A percentile compares a stretch with the other conserved stretches of the same genome.
phyloP scores from a whole-genome alignment of 2,113 vertebrate genomes.

The Abramis brama region DNA sequence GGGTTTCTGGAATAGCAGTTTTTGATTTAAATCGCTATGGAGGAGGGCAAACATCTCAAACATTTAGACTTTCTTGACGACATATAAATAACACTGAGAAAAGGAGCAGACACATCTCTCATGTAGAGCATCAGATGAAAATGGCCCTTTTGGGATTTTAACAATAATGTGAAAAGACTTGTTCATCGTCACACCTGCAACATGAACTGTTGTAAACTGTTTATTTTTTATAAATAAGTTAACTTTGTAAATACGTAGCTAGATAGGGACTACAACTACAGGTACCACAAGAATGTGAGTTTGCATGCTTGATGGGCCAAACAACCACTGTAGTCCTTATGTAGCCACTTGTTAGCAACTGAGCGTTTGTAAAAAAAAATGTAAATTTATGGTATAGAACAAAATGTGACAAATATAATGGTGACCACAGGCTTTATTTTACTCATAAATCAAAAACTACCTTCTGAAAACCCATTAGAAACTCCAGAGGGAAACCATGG shows the following conservation, averaged over 20 bases:
- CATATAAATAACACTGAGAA: background rate
- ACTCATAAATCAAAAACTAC: background rate
- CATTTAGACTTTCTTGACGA: background rate
- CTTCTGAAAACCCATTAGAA: background rate
- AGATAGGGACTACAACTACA: background rate
- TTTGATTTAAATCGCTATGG: background rate
- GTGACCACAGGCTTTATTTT: background rate
- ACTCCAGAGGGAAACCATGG: background rate
- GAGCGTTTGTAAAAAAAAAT: background rate
- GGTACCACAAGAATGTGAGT: background rate
- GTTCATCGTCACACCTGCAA: background rate
- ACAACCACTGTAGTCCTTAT: background rate
- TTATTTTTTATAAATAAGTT: too few species aligned
- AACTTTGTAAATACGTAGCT: background rate
- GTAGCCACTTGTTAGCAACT: background rate
- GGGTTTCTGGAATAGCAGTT: background rate
- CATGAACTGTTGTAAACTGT: background rate
- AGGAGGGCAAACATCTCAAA: background rate
- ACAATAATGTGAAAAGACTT: background rate
- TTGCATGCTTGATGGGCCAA: background rate
- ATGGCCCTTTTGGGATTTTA: too few species aligned
- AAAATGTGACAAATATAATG: background rate
- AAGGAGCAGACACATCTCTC: background rate
- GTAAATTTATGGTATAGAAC: background rate
- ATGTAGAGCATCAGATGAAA: too few species aligned